phyloP scores from a whole-genome alignment of 2,888 invertebrate species.

The Agonopterix heracliana region DNA sequence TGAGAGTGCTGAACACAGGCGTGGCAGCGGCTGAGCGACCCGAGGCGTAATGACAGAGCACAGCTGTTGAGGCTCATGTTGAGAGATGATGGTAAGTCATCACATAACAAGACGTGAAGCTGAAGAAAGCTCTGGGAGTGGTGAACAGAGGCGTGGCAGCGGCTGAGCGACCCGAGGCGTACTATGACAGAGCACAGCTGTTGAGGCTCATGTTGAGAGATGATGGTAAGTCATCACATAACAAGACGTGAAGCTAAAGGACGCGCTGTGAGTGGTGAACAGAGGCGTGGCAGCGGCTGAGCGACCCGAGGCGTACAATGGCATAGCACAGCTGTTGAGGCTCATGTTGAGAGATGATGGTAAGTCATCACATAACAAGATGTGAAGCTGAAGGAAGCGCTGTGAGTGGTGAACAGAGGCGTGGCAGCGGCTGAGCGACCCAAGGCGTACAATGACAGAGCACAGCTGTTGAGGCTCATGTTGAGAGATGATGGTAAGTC shows the following conservation, averaged over 20 bases:
- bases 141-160: constrained; percentile 76
- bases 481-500: constrained; percentile 81
- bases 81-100: constrained; percentile 79
- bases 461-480: constrained; percentile 86
- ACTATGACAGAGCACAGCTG: constrained; percentile 94
- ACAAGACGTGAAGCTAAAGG: constrained; percentile 78
- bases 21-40: constrained; percentile 80
- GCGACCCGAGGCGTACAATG: constrained; percentile 88
- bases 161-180: constrained; percentile 81
- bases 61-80: constrained; percentile 86
- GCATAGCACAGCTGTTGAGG: constrained; percentile 89
- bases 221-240: constrained; percentile 71
- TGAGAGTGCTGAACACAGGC: no score
- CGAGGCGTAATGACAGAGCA: constrained; percentile 91
- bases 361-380: constrained; percentile 62
- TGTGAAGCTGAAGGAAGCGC: constrained; percentile 79
- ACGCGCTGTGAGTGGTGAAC: constrained; percentile 80
- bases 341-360: constrained; percentile 83
- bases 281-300: constrained; percentile 77
- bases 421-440: constrained; percentile 78
- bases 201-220: constrained; percentile 83
- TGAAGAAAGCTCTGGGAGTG: constrained; percentile 82
- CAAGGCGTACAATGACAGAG: constrained; percentile 91
- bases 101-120: constrained; percentile 77
- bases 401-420: constrained; percentile 79